A percentile compares a stretch with the other conserved stretches of the same genome.
Conservation (phyloP, 2,113 vertebrate genomes). For the Ictidomys tridecemlineatus region DNA sequence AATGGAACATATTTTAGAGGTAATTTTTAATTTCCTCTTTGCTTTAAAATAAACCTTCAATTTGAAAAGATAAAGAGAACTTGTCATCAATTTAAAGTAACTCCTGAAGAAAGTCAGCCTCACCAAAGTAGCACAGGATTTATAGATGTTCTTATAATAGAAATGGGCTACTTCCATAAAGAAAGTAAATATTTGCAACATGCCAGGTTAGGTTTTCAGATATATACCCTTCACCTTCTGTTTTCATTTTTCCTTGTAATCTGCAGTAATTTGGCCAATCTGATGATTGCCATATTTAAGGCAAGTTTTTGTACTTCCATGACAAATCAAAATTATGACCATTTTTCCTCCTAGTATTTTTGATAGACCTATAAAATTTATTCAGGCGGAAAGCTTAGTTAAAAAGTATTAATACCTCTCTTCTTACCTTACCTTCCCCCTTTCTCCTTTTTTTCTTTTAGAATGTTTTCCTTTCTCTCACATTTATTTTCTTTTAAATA, state of each 20-base stretch:
- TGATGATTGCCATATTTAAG: not conserved
- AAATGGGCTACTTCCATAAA: not conserved
- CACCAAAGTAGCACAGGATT: not conserved
- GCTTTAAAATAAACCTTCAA: not conserved
- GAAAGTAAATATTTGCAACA: not conserved
- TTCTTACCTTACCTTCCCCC: not conserved
- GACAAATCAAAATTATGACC: not conserved
- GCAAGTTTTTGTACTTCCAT: not conserved
- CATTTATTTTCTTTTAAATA: not conserved
- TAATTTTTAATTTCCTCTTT: not conserved
- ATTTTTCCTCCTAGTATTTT: not conserved
- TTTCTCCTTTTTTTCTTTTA: not conserved
- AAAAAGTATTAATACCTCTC: not conserved
- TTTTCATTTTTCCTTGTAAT: not conserved
- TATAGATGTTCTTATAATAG: not conserved
- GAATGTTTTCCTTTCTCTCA: not conserved
- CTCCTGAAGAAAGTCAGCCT: not conserved
- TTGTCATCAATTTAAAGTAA: not conserved
- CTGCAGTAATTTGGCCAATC: not conserved
- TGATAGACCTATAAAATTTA: not conserved
- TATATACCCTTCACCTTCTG: not conserved
- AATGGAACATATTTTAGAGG: conserved; percentile 9
- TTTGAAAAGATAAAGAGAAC: not conserved
- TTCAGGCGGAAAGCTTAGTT: not conserved
- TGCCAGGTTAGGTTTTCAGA: not conserved